Evolutionary conservation across 2,797 vertebrate species (phyloP), one percentile per base, ranked within the genome.

Genomic region (Chaetodon trifasciatus): DNA sequence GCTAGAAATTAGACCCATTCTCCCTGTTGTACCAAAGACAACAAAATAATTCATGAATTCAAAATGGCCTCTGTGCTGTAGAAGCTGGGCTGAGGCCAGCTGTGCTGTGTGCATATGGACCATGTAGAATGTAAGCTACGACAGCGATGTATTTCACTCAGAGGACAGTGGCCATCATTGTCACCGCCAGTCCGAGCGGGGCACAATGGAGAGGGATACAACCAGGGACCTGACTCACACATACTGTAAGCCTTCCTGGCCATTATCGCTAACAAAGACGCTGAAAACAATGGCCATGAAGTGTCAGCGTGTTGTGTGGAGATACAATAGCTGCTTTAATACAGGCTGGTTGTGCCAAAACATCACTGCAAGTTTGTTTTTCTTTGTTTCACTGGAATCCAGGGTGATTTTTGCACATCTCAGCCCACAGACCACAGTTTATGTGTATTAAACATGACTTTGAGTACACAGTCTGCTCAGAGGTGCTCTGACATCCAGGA

Each of bases 131-230:
- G 88, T 82, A 32, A 91, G 86, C 87, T 82, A 91, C 90, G 90
- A 87, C 84, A 76, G 80, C 52, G 10, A 90, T 86, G 90, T 70
- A 72, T 84, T 86, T 81, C 87, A 83, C 76, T 68, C 70, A 16
- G 67, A 61, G 80, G 89, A 94, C 93, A 94, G 89, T 89, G 89
- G 88, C 40, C 50, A 15, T 82, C 91, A 92, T 95, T 95, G 93
- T 95, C 78, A 76, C 78, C 55, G 46, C 44, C 67, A 70, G 86
- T 74, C 40, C 65, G 24, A 79, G 79, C 62, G 7, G 72, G 76
- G 81, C 73, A 95, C 94, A 94, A 95, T 94, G 93, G 93, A 89
- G 94, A 81, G 88, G 79, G 94, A 92, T 78, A 93, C 93, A 83
- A 80, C 78, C 80, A 86, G 89, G 92, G 88, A 93, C 91, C 85